phyloP scores from a whole-genome alignment of 1,140 invertebrate genomes.

The Centruroides vittatus region DNA sequence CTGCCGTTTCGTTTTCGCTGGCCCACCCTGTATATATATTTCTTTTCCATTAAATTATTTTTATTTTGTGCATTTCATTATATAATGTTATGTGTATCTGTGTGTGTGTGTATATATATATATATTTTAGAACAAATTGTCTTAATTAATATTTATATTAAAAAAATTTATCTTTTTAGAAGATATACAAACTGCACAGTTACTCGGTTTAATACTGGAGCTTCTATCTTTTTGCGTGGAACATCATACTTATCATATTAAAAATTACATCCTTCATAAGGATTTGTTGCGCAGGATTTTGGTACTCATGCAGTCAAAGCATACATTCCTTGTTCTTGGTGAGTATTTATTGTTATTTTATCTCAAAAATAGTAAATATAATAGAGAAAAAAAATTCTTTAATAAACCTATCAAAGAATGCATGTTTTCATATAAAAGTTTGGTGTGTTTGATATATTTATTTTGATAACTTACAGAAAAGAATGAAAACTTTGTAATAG shows the following conservation, averaged over 20 bases:
- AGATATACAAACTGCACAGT: constrained; percentile 90
- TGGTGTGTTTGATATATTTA: too few relatives aligned
- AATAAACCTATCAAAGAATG: too few relatives aligned
- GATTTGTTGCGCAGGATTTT: constrained; percentile 87
- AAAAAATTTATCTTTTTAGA: constrained; percentile 37
- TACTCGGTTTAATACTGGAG: constrained; percentile 86
- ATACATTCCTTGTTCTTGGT: constrained; percentile 94
- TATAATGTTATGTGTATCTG: not conserved
- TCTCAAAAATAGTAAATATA: not conserved
- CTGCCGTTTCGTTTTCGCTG: too few relatives aligned
- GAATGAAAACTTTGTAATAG: too few relatives aligned
- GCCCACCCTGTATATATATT: too few relatives aligned
- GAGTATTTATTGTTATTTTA: constrained; percentile 7
- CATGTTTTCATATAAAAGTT: too few relatives aligned
- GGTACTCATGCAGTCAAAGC: constrained; percentile 92
- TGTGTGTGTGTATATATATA: not conserved
- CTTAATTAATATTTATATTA: not conserved
- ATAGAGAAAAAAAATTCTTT: too few relatives aligned
- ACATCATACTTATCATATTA: constrained; percentile 97
- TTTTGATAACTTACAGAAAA: too few relatives aligned
- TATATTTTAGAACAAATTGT: not conserved
- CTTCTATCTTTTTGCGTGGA: constrained; percentile 99
- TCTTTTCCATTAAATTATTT: too few relatives aligned
- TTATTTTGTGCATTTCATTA: not conserved
- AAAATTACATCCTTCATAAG: constrained; percentile 94